Evolutionary conservation across 2,797 vertebrate species (phyloP).

Genomic region (Diglossa cyanea): DNA sequence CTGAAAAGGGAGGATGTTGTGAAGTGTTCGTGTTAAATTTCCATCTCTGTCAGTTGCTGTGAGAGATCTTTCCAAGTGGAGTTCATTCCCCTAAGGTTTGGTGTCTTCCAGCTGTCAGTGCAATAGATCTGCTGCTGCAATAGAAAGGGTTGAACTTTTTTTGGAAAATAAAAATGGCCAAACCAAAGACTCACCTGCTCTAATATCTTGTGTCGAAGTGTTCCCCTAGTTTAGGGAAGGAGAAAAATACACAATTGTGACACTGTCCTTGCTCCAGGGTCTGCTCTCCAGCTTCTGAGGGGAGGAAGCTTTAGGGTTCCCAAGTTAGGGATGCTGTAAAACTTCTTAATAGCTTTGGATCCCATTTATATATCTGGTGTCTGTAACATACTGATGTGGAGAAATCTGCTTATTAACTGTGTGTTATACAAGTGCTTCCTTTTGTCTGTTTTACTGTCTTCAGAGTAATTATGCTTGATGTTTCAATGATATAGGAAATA

Average conservation of each 20-base stretch:
- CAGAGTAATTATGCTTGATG: neutral
- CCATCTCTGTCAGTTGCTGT: neutral
- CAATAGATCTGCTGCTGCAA: neutral
- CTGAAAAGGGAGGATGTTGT: neutral
- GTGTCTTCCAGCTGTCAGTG: neutral
- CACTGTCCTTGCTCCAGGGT: neutral
- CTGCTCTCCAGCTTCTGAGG: accelerated
- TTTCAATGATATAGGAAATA: neutral
- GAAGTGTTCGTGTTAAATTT: neutral
- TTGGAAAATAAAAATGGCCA: neutral
- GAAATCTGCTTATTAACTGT: neutral
- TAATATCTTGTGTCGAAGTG: neutral
- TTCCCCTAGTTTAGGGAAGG: neutral
- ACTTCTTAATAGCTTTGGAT: neutral
- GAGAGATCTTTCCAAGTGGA: neutral
- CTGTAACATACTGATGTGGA: neutral
- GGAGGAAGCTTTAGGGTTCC: neutral
- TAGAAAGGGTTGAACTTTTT: neutral
- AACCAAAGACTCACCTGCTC: neutral
- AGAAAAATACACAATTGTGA: neutral
- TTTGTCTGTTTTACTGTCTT: neutral
- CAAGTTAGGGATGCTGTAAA: neutral
- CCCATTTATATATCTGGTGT: neutral
- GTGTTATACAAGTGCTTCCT: neutral
- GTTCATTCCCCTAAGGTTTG: neutral